Percentiles rank a stretch among this genome's conserved stretches.
These are phyloP conservation scores for Girardinichthys multiradiatus DNA, from an alignment of 2,113 vertebrate genomes.

Conservation along the genomic window DNA sequence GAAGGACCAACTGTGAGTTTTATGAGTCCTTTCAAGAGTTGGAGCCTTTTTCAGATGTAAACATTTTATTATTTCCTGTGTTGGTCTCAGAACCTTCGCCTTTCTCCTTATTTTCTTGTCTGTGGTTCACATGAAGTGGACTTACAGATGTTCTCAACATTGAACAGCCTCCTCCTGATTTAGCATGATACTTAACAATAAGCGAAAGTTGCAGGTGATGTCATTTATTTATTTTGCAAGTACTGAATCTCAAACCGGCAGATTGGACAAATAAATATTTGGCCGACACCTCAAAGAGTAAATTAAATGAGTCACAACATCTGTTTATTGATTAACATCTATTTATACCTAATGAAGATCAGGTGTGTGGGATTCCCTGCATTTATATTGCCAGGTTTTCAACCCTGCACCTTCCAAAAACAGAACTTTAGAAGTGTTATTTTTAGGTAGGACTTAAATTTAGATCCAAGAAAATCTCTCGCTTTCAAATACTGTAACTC, in stretches of 20 bases:
- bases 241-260: not conserved
- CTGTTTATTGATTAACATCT: not conserved
- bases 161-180: not conserved
- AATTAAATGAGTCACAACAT: not conserved
- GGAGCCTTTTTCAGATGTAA: not conserved
- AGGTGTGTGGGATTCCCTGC: too few species aligned
- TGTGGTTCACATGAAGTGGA: not conserved
- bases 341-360: not conserved
- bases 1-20: conserved; percentile 17
- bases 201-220: not conserved
- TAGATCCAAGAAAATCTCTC: too few species aligned
- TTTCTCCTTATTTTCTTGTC: not conserved
- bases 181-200: not conserved
- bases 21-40: conserved; percentile 14
- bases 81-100: not conserved
- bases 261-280: not conserved
- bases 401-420: too few species aligned
- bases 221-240: not conserved
- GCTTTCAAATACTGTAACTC: too few species aligned
- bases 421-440: too few species aligned
- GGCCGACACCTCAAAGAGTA: too few species aligned
- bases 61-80: conserved; percentile 4
- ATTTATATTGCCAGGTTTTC: too few species aligned
- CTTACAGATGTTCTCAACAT: not conserved
- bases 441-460: too few species aligned